These are phyloP conservation scores for Brachyalestes nurse DNA, from an alignment of 2,797 vertebrate species.

Conservation along the genomic window DNA sequence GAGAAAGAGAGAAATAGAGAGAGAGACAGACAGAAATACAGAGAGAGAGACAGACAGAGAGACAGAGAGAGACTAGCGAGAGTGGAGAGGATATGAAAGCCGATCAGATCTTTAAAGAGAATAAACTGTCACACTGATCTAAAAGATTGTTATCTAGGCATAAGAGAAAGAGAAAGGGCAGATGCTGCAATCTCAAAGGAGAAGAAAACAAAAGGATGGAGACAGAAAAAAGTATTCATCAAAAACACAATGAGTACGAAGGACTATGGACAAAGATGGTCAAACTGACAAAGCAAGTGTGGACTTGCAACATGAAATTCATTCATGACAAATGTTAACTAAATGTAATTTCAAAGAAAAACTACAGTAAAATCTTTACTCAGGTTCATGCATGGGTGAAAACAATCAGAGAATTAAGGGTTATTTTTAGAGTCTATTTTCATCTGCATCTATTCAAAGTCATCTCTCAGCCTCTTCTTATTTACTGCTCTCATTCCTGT, in stretches of 20 bases:
- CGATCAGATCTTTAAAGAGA: conserved; percentile 3
- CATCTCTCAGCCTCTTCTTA: background rate
- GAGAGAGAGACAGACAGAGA: too few relatives aligned
- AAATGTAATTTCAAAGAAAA: too few relatives aligned
- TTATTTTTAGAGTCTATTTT: background rate
- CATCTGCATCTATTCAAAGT: background rate
- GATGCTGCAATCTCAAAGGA: background rate
- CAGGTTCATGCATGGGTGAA: too few relatives aligned
- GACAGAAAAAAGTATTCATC: background rate
- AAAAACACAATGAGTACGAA: background rate
- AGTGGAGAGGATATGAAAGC: background rate
- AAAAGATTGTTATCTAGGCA: background rate
- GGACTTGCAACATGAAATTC: too few relatives aligned
- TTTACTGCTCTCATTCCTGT: background rate
- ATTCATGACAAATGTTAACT: too few relatives aligned
- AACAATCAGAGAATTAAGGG: too few relatives aligned
- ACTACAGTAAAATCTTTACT: too few relatives aligned
- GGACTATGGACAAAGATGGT: background rate
- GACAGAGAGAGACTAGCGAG: background rate
- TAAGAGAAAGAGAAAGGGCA: conserved; percentile 2
- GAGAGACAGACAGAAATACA: too few relatives aligned
- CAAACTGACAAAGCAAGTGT: background rate
- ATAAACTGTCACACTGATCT: background rate
- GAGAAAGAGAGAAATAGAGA: background rate
- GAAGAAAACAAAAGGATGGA: background rate